Evolutionary conservation across 2,113 vertebrate species (phyloP), one percentile per base, ranked within the genome.

Genomic region (Empidonax traillii): DNA sequence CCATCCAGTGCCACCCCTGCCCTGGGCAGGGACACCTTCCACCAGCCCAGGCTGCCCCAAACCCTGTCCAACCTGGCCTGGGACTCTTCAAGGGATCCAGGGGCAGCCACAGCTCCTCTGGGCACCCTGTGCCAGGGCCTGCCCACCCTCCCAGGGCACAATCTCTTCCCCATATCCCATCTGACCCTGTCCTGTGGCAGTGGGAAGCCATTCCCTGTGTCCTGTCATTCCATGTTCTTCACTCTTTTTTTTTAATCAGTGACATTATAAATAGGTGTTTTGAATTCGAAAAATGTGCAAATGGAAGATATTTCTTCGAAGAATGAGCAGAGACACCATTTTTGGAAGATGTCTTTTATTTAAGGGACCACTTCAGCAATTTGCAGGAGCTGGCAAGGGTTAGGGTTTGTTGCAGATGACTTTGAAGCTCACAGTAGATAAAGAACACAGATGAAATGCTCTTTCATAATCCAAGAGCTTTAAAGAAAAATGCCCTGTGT

Each of bases 61-160:
- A 30, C 30, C 13, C 19, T 0, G 3, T 58, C 43, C 53, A 59
- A 0, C 16, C 44, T 86, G 53, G 21, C 6, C 20, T 35, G 43
- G 62, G 16, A 14, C 6, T 5, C 4, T 76, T 3, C 31, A 10
- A 76, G 16, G 72, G 35, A 14, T 51, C n/a, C 52, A 68, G 31
- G 83, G 35, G 25, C 52, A 86, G 35, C 31, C 72, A 76, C 83
- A 59, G 37, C 44, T 76, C 16, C 52, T 51, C 35, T 59, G 83
- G 35, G 31, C 52, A 76, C 3, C 35, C 31, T 58, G 62, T 74
- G 19, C 71, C 51, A 85, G 41, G n/a, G 23, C n/a, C 51, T n/a
- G 0, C 0, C 4, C 30, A 47, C 6, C 23, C 14, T 75, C 15
- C 19, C 6, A 43, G 35, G 8, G 16, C 17, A 16, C 0, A 1